These are phyloP conservation scores for Lepeophtheirus nordmannii DNA, from an alignment of 2,888 invertebrate genomes.

Conservation along the genomic window DNA sequence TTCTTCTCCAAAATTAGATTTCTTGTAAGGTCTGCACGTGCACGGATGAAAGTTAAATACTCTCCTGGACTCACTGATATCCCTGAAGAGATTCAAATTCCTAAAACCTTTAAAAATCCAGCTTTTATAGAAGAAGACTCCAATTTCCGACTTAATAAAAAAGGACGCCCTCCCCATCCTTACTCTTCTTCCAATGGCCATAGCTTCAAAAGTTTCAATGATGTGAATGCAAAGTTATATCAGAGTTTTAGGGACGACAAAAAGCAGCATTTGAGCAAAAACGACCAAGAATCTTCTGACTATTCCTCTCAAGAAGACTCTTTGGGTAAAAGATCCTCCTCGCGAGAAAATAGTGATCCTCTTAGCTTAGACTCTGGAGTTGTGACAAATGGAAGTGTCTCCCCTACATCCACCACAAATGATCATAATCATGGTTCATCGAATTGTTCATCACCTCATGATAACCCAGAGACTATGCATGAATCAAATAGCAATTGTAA, in stretches of 20 bases:
- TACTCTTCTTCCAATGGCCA: not conserved
- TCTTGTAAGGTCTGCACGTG: not conserved
- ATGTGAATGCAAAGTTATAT: not conserved
- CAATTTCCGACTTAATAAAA: not conserved
- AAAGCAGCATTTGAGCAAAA: not conserved
- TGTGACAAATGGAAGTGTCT: not conserved
- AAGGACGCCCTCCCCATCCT: not conserved
- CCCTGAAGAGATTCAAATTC: not conserved
- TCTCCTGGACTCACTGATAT: not conserved
- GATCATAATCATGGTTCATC: constrained; percentile 1
- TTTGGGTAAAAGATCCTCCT: not conserved
- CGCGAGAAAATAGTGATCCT: not conserved
- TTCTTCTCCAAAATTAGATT: not conserved
- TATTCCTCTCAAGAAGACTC: not conserved
- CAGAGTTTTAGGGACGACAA: not conserved
- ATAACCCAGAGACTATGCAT: not conserved
- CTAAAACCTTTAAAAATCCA: not conserved
- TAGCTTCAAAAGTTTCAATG: constrained; percentile 1
- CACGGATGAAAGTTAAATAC: not conserved
- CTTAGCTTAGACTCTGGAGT: not conserved
- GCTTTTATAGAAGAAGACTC: not conserved
- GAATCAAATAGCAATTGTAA: not conserved
- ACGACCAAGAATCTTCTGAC: not conserved
- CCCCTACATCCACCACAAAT: not conserved
- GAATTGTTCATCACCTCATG: not conserved